These are phyloP conservation scores for Mus caroli DNA, from an alignment of 2,797 vertebrate genomes.

Conservation along the genomic window DNA sequence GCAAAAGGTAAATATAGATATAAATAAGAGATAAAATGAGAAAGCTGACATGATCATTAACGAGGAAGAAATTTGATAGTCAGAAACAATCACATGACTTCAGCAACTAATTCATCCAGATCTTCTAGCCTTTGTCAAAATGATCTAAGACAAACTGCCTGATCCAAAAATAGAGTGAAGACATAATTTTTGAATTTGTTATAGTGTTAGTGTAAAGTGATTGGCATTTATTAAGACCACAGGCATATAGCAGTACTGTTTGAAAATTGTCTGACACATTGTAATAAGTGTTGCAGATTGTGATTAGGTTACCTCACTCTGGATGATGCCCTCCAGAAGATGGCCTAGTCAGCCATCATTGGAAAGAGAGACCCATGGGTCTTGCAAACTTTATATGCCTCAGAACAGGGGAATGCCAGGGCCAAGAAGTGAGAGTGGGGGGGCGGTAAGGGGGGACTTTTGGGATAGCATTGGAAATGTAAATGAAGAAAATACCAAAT, in stretches of 20 bases:
- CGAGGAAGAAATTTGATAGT: not conserved
- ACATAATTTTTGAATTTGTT: not conserved
- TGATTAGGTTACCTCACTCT: too few relatives aligned
- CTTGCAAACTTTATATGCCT: too few relatives aligned
- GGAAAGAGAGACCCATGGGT: too few relatives aligned
- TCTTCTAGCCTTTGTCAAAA: not conserved
- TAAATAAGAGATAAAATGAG: not conserved
- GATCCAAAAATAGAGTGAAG: not conserved
- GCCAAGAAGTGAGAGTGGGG: too few relatives aligned
- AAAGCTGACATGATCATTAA: not conserved
- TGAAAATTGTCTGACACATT: not conserved
- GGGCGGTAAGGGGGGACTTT: too few relatives aligned
- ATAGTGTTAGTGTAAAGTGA: not conserved
- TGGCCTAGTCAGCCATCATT: too few relatives aligned
- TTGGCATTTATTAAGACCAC: not conserved
- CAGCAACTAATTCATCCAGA: not conserved
- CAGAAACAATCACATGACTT: not conserved
- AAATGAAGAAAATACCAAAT: too few relatives aligned
- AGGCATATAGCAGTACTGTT: not conserved
- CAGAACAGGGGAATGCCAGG: too few relatives aligned
- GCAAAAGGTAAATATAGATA: not conserved
- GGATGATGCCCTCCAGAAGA: too few relatives aligned
- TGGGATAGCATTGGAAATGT: too few relatives aligned
- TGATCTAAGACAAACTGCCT: not conserved
- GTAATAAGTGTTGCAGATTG: too few relatives aligned